Evolutionary conservation across 2,888 invertebrate species (phyloP).

Genomic region (Malachius bipustulatus): DNA sequence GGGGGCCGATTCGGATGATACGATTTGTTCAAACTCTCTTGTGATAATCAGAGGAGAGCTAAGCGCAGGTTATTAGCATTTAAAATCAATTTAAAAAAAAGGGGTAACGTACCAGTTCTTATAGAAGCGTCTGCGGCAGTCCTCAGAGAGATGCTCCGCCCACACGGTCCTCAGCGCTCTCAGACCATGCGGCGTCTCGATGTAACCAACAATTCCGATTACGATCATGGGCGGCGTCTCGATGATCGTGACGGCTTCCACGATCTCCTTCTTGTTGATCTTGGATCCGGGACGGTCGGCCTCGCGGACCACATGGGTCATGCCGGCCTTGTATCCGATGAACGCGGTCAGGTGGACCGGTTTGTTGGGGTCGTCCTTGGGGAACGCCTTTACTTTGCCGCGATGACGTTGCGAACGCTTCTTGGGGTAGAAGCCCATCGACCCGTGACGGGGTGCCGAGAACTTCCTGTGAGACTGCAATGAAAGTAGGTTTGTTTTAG

Average conservation of each 20-base stretch:
- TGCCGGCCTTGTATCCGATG: conserved; percentile 97
- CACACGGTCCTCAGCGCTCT: conserved; percentile 91
- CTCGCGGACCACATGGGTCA: conserved; percentile 98
- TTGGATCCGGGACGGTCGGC: conserved; percentile 98
- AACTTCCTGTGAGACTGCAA: conserved; percentile 98
- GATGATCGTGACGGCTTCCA: conserved; percentile 95
- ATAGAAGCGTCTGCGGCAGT: conserved; percentile 97
- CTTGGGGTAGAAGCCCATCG: conserved; percentile 99
- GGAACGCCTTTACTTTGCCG: conserved; percentile 99
- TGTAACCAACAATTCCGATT: conserved; percentile 96
- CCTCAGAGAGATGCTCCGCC: conserved; percentile 98
- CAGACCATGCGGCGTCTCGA: conserved; percentile 95
- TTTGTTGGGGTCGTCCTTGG: conserved; percentile 91
- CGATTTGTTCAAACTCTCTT: conserved; percentile 50
- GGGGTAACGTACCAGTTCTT: conserved; percentile 87
- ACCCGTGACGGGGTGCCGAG: conserved; percentile 98
- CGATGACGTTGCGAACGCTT: conserved; percentile 93
- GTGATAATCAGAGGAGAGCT: conserved; percentile 62
- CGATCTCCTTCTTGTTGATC: conserved; percentile 99
- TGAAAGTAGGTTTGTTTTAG: conserved; percentile 6
- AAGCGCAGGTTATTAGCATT: conserved; percentile 16
- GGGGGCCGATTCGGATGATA: too few relatives aligned
- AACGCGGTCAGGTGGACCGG: conserved; percentile 97
- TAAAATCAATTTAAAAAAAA: not conserved
- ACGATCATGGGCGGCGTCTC: conserved; percentile 98